phyloP scores from a whole-genome alignment of 2,113 vertebrate genomes.

The Neoarius graeffei region DNA sequence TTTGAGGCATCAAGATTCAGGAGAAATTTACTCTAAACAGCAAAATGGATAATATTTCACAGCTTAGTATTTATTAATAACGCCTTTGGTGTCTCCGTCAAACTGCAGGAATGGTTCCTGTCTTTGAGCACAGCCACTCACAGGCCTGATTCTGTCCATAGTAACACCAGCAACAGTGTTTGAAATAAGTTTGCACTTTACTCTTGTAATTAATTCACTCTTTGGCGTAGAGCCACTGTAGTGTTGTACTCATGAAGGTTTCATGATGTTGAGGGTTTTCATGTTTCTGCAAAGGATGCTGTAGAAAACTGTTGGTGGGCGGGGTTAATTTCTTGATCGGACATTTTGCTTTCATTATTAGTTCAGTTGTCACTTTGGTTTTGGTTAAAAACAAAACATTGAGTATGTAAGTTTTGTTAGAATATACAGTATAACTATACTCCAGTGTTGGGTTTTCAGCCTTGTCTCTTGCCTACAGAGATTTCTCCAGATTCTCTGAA shows the following conservation, averaged over 20 bases:
- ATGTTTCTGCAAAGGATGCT: background rate
- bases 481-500: too few species aligned
- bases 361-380: background rate
- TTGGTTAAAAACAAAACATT: too few species aligned
- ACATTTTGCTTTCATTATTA: background rate
- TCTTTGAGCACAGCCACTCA: background rate
- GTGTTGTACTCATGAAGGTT: conserved; percentile 54
- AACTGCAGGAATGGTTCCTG: background rate
- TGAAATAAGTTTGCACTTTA: conserved; percentile 55
- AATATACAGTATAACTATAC: too few species aligned
- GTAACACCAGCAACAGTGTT: conserved; percentile 2
- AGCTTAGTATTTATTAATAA: background rate
- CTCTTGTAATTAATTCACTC: conserved; percentile 59
- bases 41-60: background rate
- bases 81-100: background rate
- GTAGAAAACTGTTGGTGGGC: background rate
- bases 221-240: conserved; percentile 53
- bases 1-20: too few species aligned
- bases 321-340: background rate
- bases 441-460: too few species aligned
- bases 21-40: background rate
- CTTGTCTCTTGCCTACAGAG: too few species aligned
- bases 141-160: background rate
- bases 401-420: background rate
- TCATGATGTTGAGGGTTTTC: conserved; percentile 16